Evolutionary conservation across 2,888 invertebrate species (phyloP), one percentile per base, ranked within the genome.

Genomic region (Papilio protenor): DNA sequence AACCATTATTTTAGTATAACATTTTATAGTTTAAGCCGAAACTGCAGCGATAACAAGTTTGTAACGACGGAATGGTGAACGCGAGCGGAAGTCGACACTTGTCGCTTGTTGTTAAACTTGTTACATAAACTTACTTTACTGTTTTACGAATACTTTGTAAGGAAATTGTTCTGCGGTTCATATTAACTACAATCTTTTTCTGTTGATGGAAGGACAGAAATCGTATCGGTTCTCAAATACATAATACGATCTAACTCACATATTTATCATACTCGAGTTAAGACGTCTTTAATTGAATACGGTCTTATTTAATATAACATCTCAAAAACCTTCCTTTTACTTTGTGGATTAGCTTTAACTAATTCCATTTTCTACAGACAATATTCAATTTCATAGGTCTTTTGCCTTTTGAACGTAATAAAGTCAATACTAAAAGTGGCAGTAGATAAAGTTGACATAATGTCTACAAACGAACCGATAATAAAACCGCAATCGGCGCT

Each of bases 31-130:
- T 40, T 40, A 49, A 52, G 52, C 16, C 6, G 52, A 18, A 18
- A 45, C 18, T 45, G 11, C 11, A n/a, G 66, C 45, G 66, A 45
- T 66, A 66, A 66, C 66, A 45, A 66, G 66, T 45, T 66, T 40
- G 66, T 66, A 45, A 66, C 45, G 66, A 45, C 45, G 64, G 66
- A n/a, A 45, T 27, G 27, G 40, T 45, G 66, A 66, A 45, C 45
- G 45, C 66, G 45, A n/a, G n/a, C 66, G 45, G 66, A 66, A 66
- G 45, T 66, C 66, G 66, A n/a, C 66, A 45, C 45, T 66, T 66
- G 66, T 66, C 64, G 40, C 40, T n/a, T 40, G n/a, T 45, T 66
- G 27, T 12, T 61, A 40, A 66, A 66, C 66, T 66, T 66, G 21
- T 66, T n/a, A 18, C 16, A 64, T 4, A 33, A 66, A 66, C 66